Conservation (phyloP, 1,140 invertebrate species). For the Bombus waltoni region DNA sequence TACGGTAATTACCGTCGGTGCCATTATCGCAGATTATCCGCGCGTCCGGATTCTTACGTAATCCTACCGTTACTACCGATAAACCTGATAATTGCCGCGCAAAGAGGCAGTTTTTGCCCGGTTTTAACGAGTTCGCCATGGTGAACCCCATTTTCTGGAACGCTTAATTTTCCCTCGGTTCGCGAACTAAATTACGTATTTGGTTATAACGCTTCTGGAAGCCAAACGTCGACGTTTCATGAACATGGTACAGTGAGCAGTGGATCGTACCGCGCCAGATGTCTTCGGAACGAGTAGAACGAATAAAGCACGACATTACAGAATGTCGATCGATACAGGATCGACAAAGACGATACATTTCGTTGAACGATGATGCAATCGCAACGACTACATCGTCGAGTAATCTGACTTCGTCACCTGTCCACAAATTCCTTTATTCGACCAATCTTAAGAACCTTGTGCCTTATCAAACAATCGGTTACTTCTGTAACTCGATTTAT, state of each 20-base stretch:
- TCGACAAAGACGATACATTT: neutral
- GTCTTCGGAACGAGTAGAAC: too few species aligned
- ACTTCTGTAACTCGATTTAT: neutral
- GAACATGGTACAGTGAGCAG: too few species aligned
- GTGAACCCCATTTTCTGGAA: neutral
- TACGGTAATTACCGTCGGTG: constrained; percentile 68
- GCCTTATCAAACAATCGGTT: neutral
- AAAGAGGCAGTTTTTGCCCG: constrained; percentile 29
- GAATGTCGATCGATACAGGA: too few species aligned
- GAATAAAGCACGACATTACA: too few species aligned
- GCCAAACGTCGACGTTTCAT: too few species aligned
- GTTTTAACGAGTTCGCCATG: neutral
- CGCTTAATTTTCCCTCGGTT: neutral
- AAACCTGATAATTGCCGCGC: constrained; percentile 39
- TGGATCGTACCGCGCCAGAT: too few species aligned
- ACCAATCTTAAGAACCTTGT: neutral
- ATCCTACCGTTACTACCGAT: constrained; percentile 20
- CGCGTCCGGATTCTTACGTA: constrained; percentile 37
- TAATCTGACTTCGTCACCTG: neutral
- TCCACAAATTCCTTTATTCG: neutral
- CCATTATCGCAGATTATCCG: constrained; percentile 62
- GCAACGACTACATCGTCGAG: neutral
- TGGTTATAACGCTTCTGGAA: too few species aligned
- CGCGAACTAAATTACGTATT: neutral
- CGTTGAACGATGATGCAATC: neutral